phyloP scores from a whole-genome alignment of 1,140 invertebrate species.

The Ruditapes philippinarum region DNA sequence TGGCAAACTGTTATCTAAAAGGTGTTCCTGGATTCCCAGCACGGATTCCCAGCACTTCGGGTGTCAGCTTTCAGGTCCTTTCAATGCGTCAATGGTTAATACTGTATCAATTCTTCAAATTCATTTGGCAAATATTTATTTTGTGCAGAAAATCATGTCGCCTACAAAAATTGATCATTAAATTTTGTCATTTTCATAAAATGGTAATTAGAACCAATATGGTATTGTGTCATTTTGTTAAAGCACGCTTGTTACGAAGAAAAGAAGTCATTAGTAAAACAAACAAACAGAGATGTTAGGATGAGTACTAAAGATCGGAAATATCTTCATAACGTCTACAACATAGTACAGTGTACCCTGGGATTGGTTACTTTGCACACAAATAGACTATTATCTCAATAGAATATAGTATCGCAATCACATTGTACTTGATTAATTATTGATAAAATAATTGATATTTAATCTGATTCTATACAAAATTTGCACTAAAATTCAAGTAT shows the following conservation, averaged over 20 bases:
- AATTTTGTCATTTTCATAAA: no score
- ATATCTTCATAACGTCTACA: not conserved
- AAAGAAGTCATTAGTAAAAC: not conserved
- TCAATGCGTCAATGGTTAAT: no score
- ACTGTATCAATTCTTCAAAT: no score
- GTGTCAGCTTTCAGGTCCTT: no score
- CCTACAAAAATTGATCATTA: no score
- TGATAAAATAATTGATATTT: slow-evolving; percentile 29
- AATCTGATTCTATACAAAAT: not conserved
- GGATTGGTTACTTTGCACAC: slow-evolving; percentile 24
- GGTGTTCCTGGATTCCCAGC: no score
- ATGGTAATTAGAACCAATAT: no score
- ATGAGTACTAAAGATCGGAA: not conserved
- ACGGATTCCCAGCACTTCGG: no score
- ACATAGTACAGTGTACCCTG: not conserved
- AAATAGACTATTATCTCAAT: not conserved
- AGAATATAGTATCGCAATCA: not conserved
- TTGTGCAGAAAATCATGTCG: no score
- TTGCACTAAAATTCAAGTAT: no score
- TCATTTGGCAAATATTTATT: no score
- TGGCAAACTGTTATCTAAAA: no score
- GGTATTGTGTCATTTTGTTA: not conserved
- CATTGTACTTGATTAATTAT: slow-evolving; percentile 4
- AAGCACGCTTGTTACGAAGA: not conserved
- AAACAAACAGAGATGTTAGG: slow-evolving; percentile 11